phyloP scores from a whole-genome alignment of 2,888 invertebrate species.

The Lasioglossum oenotherae region DNA sequence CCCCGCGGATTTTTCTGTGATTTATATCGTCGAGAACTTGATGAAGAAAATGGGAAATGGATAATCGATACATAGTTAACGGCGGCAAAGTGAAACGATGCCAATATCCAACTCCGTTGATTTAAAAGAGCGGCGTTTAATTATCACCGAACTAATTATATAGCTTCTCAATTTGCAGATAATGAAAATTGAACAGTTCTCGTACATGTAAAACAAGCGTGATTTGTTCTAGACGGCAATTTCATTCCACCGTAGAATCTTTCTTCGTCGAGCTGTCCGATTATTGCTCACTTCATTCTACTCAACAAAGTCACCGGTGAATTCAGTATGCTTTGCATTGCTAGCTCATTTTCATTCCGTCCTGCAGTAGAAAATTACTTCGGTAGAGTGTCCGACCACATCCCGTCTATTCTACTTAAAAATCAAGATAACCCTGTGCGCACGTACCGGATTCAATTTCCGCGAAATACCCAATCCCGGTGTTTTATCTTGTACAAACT shows the following conservation, averaged over 20 bases:
- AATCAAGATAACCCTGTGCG: not conserved
- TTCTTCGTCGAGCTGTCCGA: not conserved
- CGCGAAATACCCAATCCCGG: not conserved
- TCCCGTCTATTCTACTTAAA: not conserved
- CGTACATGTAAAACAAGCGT: not conserved
- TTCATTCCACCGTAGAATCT: not conserved
- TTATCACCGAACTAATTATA: not conserved
- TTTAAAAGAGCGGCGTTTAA: not conserved
- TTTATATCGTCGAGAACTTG: not conserved
- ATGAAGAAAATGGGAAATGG: not conserved
- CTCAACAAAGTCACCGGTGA: not conserved
- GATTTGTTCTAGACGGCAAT: not conserved
- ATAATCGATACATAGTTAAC: not conserved
- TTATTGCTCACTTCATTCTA: not conserved
- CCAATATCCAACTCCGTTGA: not conserved
- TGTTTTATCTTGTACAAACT: not conserved
- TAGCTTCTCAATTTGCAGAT: not conserved
- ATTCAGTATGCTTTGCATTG: not conserved
- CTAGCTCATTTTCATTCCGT: not conserved
- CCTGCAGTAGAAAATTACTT: not conserved
- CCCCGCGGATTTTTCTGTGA: not conserved
- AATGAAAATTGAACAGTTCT: not conserved
- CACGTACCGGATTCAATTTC: not conserved
- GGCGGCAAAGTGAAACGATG: not conserved
- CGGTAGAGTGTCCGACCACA: not conserved